Base-by-base conservation (phyloP, 2,888 invertebrate genomes). In the Hecatera dysodea region DNA sequence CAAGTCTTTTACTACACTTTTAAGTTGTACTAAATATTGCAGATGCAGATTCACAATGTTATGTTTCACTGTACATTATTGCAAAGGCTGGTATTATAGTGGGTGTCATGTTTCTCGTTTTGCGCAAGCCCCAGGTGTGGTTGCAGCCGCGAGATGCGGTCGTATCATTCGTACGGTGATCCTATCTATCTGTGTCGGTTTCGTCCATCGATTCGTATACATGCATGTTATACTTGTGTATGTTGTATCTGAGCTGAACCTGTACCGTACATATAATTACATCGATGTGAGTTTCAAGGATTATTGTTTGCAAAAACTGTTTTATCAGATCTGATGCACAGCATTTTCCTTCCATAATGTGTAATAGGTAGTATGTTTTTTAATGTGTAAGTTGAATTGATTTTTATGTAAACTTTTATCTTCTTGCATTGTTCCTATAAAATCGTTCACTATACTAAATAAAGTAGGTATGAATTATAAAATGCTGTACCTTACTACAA, bases 91-190 rank as follows among this genome's bases (percentile, higher is more conserved):
- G 60, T 56, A 62, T 59, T 59, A 57, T 48, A 59, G 17, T 48
- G 57, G 33, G 44, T 70, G 11, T 81, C 73, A 65, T 60, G 67
- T 78, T 79, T 79, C 81, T 70, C 44, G 63, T 72, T 70, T 81
- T 81, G 67, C 67, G 79, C 79, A 81, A 78, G 65, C 50, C 60
- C 39, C 67, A 52, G 63, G 39, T 75, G 72, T 60, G 65, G 72
- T 75, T 81, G 79, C 72, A 78, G 56, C 75, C 65, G 44, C 66
- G 48, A 81, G 67, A 79, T 70, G 79, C 57, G 72, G 69, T 72
- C 52, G 62, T 78, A 72, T 77, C 55, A 63, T 66, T 76, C 17
- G 33, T 62, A 67, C 22, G 12, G 63, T 46, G 67, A 75, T 80
- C 65, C 72, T 59, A n/a, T 8, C 33, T 24, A 61, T 63, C 19